Percentiles rank a stretch among this genome's conserved stretches.
phyloP scores from a whole-genome alignment of 1,140 invertebrate genomes.

The Eupeodes corollae region DNA sequence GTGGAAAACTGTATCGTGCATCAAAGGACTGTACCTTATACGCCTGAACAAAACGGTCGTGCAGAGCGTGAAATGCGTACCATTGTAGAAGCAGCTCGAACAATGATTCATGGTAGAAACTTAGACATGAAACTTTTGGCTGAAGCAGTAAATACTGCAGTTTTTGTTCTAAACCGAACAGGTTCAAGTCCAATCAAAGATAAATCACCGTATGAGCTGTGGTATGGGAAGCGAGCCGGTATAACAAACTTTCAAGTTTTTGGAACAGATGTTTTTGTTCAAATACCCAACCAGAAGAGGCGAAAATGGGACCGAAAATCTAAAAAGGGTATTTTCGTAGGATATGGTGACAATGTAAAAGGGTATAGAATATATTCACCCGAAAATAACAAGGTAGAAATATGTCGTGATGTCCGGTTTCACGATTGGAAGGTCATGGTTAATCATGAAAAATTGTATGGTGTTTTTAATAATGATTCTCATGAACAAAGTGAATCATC shows the following conservation, averaged over 20 bases:
- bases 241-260: constrained; percentile 3
- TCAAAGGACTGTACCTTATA: constrained; percentile 14
- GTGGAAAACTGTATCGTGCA: too few species aligned
- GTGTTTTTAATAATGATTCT: too few species aligned
- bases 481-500: too few species aligned
- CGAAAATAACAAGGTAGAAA: too few species aligned
- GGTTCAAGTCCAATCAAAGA: constrained; percentile 13
- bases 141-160: constrained; percentile 27
- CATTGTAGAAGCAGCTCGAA: constrained; percentile 14
- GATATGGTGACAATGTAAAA: too few species aligned
- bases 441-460: too few species aligned
- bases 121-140: constrained; percentile 16
- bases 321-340: too few species aligned
- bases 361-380: too few species aligned
- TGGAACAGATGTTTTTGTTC: neutral
- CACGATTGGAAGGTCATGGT: too few species aligned
- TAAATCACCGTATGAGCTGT: constrained; percentile 28
- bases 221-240: constrained; percentile 11
- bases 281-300: neutral
- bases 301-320: too few species aligned
- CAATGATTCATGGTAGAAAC: neutral
- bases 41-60: constrained; percentile 24
- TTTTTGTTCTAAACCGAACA: constrained; percentile 29
- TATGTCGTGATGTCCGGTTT: neutral
- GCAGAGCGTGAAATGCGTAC: too few species aligned